Percentiles rank a stretch among this genome's conserved stretches.
Conservation (phyloP, 1,140 invertebrate genomes). For the Gonatopus flavifemur region DNA sequence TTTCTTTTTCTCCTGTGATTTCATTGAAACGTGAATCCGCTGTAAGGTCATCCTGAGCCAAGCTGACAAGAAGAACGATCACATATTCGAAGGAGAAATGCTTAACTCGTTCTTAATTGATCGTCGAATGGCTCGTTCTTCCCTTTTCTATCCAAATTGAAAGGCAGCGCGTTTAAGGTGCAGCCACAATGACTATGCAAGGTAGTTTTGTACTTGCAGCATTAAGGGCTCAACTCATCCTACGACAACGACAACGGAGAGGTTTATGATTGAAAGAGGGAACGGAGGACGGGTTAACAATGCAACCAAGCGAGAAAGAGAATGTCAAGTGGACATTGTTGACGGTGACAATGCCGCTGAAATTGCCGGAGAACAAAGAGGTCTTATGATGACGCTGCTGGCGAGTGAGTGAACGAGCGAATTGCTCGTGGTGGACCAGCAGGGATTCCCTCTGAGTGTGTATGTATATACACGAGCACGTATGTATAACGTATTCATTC, state of each 20-base stretch:
- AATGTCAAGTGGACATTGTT: constrained; percentile 61
- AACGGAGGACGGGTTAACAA: constrained; percentile 42
- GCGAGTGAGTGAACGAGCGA: constrained; percentile 46
- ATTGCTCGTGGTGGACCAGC: constrained; percentile 36
- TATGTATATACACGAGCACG: too few relatives aligned
- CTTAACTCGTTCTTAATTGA: too few relatives aligned
- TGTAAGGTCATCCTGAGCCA: constrained; percentile 4
- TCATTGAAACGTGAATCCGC: too few relatives aligned
- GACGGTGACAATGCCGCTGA: constrained; percentile 60
- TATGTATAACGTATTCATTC: too few relatives aligned
- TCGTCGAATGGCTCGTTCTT: constrained; percentile 21
- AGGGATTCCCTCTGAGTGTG: constrained; percentile 28
- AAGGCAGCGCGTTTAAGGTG: constrained; percentile 26
- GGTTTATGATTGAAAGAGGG: constrained; percentile 57
- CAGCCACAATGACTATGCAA: constrained; percentile 22
- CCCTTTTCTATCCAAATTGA: constrained; percentile 4
- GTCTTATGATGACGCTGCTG: constrained; percentile 58
- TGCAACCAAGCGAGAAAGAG: constrained; percentile 49
- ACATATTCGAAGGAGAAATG: too few relatives aligned
- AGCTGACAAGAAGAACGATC: too few relatives aligned
- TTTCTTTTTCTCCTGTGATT: too few relatives aligned
- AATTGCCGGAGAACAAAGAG: constrained; percentile 60
- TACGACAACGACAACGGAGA: constrained; percentile 43
- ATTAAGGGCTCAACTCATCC: too few relatives aligned
- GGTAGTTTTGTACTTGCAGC: constrained; percentile 20